phyloP scores from a whole-genome alignment of 1,140 invertebrate species.

The Drosophila jambulina region DNA sequence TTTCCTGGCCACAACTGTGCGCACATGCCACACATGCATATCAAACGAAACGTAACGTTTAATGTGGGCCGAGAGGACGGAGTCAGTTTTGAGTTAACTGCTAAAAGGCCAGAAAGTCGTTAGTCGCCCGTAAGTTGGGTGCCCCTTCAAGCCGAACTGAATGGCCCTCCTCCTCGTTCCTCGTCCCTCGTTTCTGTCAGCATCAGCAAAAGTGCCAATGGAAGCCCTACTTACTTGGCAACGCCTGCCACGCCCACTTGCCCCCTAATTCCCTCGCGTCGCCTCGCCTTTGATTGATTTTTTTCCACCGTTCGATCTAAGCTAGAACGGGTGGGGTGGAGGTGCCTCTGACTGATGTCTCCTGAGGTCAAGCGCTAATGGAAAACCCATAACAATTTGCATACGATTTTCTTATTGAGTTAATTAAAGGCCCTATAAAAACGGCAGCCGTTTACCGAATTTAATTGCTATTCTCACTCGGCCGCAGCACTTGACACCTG shows the following conservation, averaged over 20 bases:
- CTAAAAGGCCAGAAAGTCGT: constrained; percentile 60
- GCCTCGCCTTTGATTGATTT: constrained; percentile 66
- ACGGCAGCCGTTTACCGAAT: constrained; percentile 22
- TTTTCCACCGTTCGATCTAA: constrained; percentile 43
- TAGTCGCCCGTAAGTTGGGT: constrained; percentile 49
- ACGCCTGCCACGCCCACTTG: constrained; percentile 38
- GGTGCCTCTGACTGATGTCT: constrained; percentile 44
- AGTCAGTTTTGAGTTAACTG: constrained; percentile 42
- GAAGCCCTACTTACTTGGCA: constrained; percentile 76
- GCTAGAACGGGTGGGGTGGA: neutral
- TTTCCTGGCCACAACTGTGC: neutral
- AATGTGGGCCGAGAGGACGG: constrained; percentile 55
- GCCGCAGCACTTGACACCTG: constrained; percentile 50
- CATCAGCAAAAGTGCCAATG: constrained; percentile 58
- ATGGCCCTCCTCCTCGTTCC: neutral
- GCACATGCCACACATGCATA: constrained; percentile 15
- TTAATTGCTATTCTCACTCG: constrained; percentile 35
- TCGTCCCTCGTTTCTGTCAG: constrained; percentile 16
- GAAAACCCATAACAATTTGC: constrained; percentile 67
- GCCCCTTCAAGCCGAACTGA: neutral
- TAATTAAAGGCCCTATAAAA: constrained; percentile 60
- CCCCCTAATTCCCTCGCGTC: neutral
- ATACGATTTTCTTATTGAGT: constrained; percentile 66
- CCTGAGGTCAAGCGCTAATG: constrained; percentile 64
- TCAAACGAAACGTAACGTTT: constrained; percentile 47